Evolutionary conservation across 2,113 vertebrate species (phyloP), one percentile per base, ranked within the genome.

Genomic region (Castor canadensis): DNA sequence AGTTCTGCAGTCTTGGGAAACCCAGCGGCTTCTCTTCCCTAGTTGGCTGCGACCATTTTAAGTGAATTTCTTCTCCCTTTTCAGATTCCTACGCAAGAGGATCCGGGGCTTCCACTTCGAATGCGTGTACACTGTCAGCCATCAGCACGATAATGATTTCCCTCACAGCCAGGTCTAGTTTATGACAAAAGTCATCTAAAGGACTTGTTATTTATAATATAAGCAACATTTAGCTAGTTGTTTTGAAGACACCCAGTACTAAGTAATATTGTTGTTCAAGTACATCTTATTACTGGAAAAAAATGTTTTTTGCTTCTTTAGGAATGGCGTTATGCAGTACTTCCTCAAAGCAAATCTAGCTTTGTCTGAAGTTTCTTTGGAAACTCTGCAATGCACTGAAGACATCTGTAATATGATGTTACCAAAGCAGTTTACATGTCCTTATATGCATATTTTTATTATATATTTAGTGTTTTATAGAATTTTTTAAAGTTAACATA

Each of bases 371-470:
- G 98, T 98, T 97, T 98, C 98, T 96, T 98, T 97, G 98, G 98
- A 98, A 98, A 98, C 98, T 98, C 98, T 97, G 98, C 98, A 98
- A 98, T 98, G 99, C 98, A 99, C 99, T 98, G 99, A 99, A 99
- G 98, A 99, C 98, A 99, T 99, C 99, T 98, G 99, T 98, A 99
- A 99, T 98, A 99, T 32, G 99, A 99, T 99, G 99, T 99, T 99
- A 99, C 99, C 99, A 99, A 99, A 99, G 99, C 99, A 99, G 99
- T 99, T 99, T 99, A 99, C 99, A 99, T 99, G 98, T 99, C 99
- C 99, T 99, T 99, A 99, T 99, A 99, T 99, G 99, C 99, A 99
- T 99, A 99, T 99, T 99, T 99, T 99, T 99, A 99, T 99, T 99
- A 99, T 99, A 99, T 99, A 99, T 99, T 99, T 99, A 99, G 99